phyloP scores from a whole-genome alignment of 2,113 vertebrate species.

The Cettia cetti region DNA sequence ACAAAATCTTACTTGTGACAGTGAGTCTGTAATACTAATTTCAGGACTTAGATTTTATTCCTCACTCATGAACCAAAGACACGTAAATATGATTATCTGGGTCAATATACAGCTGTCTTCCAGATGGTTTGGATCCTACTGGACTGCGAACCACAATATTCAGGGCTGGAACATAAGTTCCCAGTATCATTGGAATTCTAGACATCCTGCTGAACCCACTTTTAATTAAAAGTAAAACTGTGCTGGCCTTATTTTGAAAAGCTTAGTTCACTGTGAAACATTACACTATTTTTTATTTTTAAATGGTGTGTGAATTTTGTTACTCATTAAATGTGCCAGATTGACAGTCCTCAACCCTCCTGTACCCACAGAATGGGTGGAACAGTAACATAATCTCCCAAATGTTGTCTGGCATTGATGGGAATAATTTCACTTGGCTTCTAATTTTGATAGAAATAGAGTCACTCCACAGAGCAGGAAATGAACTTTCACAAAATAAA shows the following conservation, averaged over 20 bases:
- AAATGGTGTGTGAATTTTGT: not conserved
- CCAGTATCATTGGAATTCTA: not conserved
- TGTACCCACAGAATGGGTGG: not conserved
- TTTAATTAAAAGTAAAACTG: not conserved
- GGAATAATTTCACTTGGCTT: slow-evolving; percentile 31
- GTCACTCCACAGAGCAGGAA: not conserved
- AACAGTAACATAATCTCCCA: slow-evolving; percentile 4
- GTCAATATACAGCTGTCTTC: not conserved
- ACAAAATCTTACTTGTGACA: not conserved
- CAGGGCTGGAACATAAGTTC: not conserved
- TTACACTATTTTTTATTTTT: not conserved
- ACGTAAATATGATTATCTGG: not conserved
- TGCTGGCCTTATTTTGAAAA: not conserved
- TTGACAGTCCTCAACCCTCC: slow-evolving; percentile 19
- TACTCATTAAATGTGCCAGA: not conserved
- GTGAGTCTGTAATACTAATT: not conserved
- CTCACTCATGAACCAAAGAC: not conserved
- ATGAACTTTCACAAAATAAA: not conserved
- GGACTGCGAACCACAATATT: not conserved
- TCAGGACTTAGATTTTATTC: not conserved
- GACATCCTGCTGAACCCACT: not conserved
- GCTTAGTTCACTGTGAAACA: not conserved
- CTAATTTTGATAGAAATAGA: slow-evolving; percentile 21
- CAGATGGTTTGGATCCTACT: not conserved
- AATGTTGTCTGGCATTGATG: slow-evolving; percentile 3